These are phyloP conservation scores for Cryptomyrus ogoouensis DNA, from an alignment of 2,113 vertebrate species.

Conservation along the genomic window DNA sequence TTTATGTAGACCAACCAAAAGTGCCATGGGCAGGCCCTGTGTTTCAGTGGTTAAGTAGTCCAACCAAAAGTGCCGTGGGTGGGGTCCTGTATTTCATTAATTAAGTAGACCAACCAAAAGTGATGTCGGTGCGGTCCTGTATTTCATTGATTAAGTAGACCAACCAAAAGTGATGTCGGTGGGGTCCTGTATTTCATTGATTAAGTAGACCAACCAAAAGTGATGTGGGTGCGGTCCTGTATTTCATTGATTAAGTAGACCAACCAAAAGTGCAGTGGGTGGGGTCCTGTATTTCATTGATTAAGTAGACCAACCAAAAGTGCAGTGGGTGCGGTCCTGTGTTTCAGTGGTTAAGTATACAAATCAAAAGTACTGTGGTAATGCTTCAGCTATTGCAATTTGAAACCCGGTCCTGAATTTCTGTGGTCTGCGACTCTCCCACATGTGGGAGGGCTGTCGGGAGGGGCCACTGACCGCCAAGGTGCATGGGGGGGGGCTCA, in stretches of 20 bases:
- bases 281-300: neutral
- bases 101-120: too few relatives aligned
- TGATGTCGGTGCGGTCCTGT: too few relatives aligned
- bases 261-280: neutral
- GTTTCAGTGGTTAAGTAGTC: too few relatives aligned
- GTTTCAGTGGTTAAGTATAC: neutral
- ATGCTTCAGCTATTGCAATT: neutral
- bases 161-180: too few relatives aligned
- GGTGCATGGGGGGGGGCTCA: slow-evolving; percentile 43
- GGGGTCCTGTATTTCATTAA: too few relatives aligned
- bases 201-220: neutral
- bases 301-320: neutral
- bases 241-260: neutral
- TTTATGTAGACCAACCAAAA: neutral
- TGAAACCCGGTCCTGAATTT: neutral
- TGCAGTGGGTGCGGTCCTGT: too few relatives aligned
- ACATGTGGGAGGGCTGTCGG: slow-evolving; percentile 11
- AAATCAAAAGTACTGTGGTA: neutral
- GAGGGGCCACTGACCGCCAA: neutral
- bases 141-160: too few relatives aligned
- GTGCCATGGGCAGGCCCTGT: neutral
- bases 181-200: neutral
- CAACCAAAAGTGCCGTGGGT: neutral
- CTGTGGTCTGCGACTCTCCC: neutral
- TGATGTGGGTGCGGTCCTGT: neutral